Evolutionary conservation across 2,888 invertebrate genomes (phyloP), one percentile per base, ranked within the genome.

Genomic region (Oegoconia quadripuncta): DNA sequence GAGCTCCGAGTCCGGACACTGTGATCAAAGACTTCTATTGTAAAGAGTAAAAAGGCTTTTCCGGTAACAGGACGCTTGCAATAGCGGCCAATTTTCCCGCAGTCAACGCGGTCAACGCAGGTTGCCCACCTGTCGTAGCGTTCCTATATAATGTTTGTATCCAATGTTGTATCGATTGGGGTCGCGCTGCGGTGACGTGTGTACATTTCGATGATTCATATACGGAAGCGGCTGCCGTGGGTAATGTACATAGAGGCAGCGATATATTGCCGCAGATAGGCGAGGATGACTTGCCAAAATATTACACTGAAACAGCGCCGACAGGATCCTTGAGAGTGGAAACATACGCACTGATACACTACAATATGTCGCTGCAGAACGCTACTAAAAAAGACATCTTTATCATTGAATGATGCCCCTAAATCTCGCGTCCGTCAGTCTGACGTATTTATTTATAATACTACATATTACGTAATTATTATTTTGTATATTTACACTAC

Each of bases 221-320:
- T 13, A n/a, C 20, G 31, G 11, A 27, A 17, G 18, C n/a, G 12
- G n/a, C 18, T 31, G 31, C 18, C 17, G 28, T 11, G 3, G 16
- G 4, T 9, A 12, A 8, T 13, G 27, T 14, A 23, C 23, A 3
- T 8, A 23, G n/a, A 23, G 3, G 4, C 28, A 28, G 7, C 28
- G 14, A 28, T 28, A 15, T 28, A 28, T 28, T 14, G 14, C 28
- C 9, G 15, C 8, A 28, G 14, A 28, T 15, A n/a, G 15, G 28
- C 13, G 28, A 13, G 28, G 28, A 28, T 28, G 28, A 28, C 13
- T 28, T 31, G 31, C 31, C 31, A 18, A 17, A 31, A 31, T 13
- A 12, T 28, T 28, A 14, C n/a, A n/a, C n/a, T n/a, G n/a, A n/a
- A n/a, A n/a, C n/a, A n/a, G n/a, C n/a, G n/a, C 28, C 15, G 28